Evolutionary conservation across 2,888 invertebrate genomes (phyloP), one percentile per base, ranked within the genome.

Genomic region (Tipula vernalis): DNA sequence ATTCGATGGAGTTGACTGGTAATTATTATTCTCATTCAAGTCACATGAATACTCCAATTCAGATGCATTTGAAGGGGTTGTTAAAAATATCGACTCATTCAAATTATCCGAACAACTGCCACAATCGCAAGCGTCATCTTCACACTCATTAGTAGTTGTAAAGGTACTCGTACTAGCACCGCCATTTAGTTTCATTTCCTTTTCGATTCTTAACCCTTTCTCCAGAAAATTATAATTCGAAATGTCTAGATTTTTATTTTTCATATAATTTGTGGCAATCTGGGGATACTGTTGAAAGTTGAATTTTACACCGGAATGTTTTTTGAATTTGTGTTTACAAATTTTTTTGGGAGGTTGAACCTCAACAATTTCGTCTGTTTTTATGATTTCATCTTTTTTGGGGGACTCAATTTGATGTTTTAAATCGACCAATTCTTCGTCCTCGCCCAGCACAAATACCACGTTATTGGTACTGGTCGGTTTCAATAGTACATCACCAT

Each of bases 41-140:
- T 93, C 93, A 87, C 90, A 90, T 2, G 91, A 91, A 88, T 92
- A 93, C 89, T 93, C 93, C 91, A 96, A 93, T 89, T 96, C 96
- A 0, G 96, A 95, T 44, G 96, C 96, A 90, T 96, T 96, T 0
- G 95, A 95, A 0, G 96, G 96, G 0, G 96, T 96, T 89, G 96
- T 95, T 83, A 96, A 51, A 51, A 86, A 86, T 47, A 47, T 86
- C n/a, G 36, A 91, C 88, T 93, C 92, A 41, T 94, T 94, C 83
- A 93, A 92, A 90, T 93, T 92, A 88, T 93, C 93, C 2, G 36
- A 88, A 92, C 92, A 89, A 28, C 92, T 91, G 87, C 94, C 94
- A 5, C 92, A 91, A 88, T 93, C 92, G 87, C 93, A 94, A 15
- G 92, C 91, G 44, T 90, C 90, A 88, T 93, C 92, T 13, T 86